These are phyloP conservation scores for Fringilla coelebs DNA, from an alignment of 2,797 vertebrate species.

Conservation along the genomic window DNA sequence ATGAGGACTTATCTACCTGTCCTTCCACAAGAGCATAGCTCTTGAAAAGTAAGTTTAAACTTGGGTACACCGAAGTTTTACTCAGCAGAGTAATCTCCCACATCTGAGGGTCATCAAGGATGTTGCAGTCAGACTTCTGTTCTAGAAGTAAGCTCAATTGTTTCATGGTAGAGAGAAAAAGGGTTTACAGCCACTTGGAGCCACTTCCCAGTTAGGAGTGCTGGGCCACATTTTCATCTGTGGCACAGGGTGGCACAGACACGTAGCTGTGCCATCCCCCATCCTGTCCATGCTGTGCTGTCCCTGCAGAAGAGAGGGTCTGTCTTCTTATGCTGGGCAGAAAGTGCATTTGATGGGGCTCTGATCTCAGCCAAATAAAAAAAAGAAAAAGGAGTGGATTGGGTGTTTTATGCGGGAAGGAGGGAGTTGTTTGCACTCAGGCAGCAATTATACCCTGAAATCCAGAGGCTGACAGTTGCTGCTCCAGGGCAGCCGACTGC, in stretches of 20 bases:
- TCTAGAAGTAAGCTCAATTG: neutral
- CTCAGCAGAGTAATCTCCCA: neutral
- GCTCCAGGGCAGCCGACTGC: conserved; percentile 67
- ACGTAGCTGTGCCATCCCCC: rapidly evolving
- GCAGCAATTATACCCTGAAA: conserved; percentile 73
- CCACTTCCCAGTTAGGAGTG: neutral
- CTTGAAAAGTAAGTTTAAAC: neutral
- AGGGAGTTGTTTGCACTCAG: conserved; percentile 49
- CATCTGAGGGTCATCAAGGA: neutral
- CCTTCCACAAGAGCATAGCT: neutral
- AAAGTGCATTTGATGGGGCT: neutral
- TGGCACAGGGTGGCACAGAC: neutral
- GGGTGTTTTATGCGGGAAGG: neutral
- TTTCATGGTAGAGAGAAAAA: neutral
- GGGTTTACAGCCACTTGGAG: neutral
- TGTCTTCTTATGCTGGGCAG: neutral
- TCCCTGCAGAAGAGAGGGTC: neutral
- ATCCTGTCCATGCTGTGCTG: neutral
- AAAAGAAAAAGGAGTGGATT: neutral
- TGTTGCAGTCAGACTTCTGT: neutral
- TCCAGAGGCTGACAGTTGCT: conserved; percentile 65
- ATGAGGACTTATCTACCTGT: neutral
- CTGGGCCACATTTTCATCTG: neutral
- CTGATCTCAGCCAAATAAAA: conserved; percentile 22
- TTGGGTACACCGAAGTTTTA: neutral